Evolutionary conservation across 2,113 vertebrate genomes (phyloP), one percentile per base, ranked within the genome.

Genomic region (Megalops atlanticus): DNA sequence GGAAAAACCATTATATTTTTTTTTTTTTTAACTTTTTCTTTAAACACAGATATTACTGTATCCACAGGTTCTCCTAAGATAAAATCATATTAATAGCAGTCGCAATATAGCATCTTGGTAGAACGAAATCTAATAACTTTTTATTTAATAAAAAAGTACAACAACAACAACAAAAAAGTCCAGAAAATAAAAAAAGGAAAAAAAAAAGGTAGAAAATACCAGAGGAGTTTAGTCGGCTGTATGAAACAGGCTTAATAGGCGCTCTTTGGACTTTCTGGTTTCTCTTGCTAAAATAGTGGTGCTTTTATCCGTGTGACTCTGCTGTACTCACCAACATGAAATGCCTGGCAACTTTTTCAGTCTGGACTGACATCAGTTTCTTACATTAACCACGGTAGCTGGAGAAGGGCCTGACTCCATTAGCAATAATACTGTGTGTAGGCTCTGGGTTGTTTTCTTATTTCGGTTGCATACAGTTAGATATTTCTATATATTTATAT

Each of bases 271-370:
- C 95, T 96, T 96, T 94, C 95, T 95, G 74, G n/a, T 79, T 83
- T 95, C 93, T 95, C 95, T 94, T 92, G 94, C 94, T 96, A 96
- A 96, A 96, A 96, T 96, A 96, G 95, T 96, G 95, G 95, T 96
- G 95, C 94, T 96, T 96, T 95, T 93, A 87, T 94, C n/a, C n/a
- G 91, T 92, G 94, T 95, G 94, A 94, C 93, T 94, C 94, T 94
- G 94, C 94, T 94, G 94, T 95, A 95, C 92, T 94, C 93, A 94
- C 94, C 95, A 95, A 91, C 92, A 90, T 93, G n/a, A 93, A 93
- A 92, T 85, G 90, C 90, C 88, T 87, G 94, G 95, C 92, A 93
- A 94, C 94, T 93, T 94, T 93, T 73, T 40, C 93, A 95, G 93
- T 94, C 94, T 91, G 92, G 93, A 92, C 94, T 93, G 93, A 85